Base-by-base conservation (phyloP, 2,888 invertebrate genomes). In the Craniophora ligustri region DNA sequence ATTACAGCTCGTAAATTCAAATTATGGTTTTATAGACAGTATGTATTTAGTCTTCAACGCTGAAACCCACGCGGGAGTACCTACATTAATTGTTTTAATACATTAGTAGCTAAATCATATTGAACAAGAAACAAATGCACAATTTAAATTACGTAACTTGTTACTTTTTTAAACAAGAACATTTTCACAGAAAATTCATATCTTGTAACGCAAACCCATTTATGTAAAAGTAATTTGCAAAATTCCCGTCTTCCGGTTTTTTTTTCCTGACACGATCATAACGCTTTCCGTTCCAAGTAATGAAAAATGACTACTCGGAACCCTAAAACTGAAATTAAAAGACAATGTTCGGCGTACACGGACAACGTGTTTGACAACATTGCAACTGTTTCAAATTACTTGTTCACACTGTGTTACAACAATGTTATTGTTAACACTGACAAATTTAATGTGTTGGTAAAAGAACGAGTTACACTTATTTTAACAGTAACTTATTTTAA, bases 381-480 rank as follows among this genome's bases (percentile, higher is more conserved):
- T 19, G 23, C 26, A 14, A 39, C 39, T 26, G 14, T 39, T 64
- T 28, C 11, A 40, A 55, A 61, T 61, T 31, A 55, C 57, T 14
- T 18, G 38, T 26, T 11, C 23, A 30, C 15, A 39, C 23, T 11
- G 5, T 41, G 14, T 30, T 5, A 35, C 34, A 54, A 59, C 57
- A 64, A 55, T 41, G 65, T 57, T n/a, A 60, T 50, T 55, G 64
- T 59, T 23, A 39, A 31, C 39, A 13, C 19, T 18, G 26, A 32
- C 32, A 39, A 16, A 14, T 11, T 18, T 38, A 10, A 26, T 18
- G 19, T 11, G 8, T 32, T n/a, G n/a, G 3, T n/a, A n/a, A 26
- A 4, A 26, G 3, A 23, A 2, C 1, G 8, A 5, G 11, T 14
- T 2, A 34, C 34, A n/a, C n/a, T n/a, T n/a, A n/a, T n/a, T n/a